Conservation (phyloP, 2,113 vertebrate genomes). For the Caranx melampygus region DNA sequence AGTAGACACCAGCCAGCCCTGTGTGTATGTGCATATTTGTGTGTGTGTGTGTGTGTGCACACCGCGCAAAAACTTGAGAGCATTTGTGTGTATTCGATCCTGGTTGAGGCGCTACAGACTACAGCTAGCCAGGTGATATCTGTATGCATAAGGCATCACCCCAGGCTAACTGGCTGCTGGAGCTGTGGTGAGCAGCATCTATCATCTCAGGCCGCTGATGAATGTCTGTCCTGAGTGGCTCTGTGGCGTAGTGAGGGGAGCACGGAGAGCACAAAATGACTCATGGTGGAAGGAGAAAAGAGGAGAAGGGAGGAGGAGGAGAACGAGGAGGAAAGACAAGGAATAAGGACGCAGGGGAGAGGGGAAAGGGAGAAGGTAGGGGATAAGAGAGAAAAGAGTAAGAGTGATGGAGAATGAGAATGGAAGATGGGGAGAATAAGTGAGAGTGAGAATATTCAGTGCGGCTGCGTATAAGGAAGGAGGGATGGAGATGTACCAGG, state of each 20-base stretch:
- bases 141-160: slow-evolving; percentile 77
- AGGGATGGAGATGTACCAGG: slow-evolving; percentile 17
- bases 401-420: slow-evolving; percentile 20
- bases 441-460: slow-evolving; percentile 15
- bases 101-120: slow-evolving; percentile 40
- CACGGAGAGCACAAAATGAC: slow-evolving; percentile 64
- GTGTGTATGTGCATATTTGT: not conserved
- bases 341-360: slow-evolving; percentile 22
- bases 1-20: slow-evolving; percentile 12
- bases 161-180: slow-evolving; percentile 75
- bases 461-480: slow-evolving; percentile 15
- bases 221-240: slow-evolving; percentile 80
- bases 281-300: slow-evolving; percentile 61
- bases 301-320: slow-evolving; percentile 15
- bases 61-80: slow-evolving; percentile 8
- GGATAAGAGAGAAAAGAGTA: slow-evolving; percentile 3
- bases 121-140: slow-evolving; percentile 74
- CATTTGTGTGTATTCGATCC: slow-evolving; percentile 36
- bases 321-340: not conserved
- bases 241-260: slow-evolving; percentile 63
- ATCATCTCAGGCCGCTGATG: slow-evolving; percentile 78
- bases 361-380: slow-evolving; percentile 16
- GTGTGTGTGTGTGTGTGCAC: slow-evolving; percentile 1
- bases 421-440: slow-evolving; percentile 21
- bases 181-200: slow-evolving; percentile 77